These are phyloP conservation scores for Drosophila phalerata DNA, from an alignment of 2,888 invertebrate species.

Conservation along the genomic window DNA sequence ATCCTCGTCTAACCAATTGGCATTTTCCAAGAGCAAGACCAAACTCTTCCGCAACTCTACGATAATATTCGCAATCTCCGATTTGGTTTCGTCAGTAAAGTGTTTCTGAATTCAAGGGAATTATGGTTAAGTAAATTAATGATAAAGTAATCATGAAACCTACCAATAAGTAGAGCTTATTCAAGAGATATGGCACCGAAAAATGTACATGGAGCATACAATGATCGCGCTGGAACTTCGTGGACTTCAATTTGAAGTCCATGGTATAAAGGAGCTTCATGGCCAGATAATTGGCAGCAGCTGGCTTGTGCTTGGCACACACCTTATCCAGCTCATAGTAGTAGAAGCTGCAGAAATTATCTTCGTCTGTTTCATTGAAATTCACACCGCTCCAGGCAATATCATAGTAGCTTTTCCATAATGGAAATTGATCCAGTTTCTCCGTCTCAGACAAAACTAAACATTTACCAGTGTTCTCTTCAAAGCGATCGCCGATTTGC, in stretches of 20 bases:
- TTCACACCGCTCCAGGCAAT: conserved; percentile 68
- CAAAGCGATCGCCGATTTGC: conserved; percentile 56
- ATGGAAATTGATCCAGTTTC: too few species aligned
- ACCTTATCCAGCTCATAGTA: conserved; percentile 73
- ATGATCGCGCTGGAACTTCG: conserved; percentile 70
- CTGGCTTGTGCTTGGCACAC: conserved; percentile 62
- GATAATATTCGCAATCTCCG: conserved; percentile 70
- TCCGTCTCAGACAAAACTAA: neutral
- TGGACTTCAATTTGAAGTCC: conserved; percentile 72
- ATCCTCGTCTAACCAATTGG: conserved; percentile 80
- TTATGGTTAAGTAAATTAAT: neutral
- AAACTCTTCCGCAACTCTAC: conserved; percentile 74
- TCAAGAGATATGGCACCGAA: conserved; percentile 61
- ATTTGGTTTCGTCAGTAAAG: conserved; percentile 63
- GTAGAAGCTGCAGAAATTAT: conserved; percentile 59
- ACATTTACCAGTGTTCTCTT: conserved; percentile 55
- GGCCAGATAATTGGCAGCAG: conserved; percentile 83
- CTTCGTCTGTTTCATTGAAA: too few species aligned
- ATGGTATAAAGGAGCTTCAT: conserved; percentile 76
- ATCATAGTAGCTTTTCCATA: conserved; percentile 61
- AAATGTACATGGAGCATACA: conserved; percentile 59
- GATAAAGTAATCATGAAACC: conserved; percentile 10
- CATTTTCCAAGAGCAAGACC: conserved; percentile 60
- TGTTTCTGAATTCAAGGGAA: conserved; percentile 54
- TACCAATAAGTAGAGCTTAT: conserved; percentile 76